These are phyloP conservation scores for Eremophila alpestris DNA, from an alignment of 2,797 vertebrate genomes.

Conservation along the genomic window DNA sequence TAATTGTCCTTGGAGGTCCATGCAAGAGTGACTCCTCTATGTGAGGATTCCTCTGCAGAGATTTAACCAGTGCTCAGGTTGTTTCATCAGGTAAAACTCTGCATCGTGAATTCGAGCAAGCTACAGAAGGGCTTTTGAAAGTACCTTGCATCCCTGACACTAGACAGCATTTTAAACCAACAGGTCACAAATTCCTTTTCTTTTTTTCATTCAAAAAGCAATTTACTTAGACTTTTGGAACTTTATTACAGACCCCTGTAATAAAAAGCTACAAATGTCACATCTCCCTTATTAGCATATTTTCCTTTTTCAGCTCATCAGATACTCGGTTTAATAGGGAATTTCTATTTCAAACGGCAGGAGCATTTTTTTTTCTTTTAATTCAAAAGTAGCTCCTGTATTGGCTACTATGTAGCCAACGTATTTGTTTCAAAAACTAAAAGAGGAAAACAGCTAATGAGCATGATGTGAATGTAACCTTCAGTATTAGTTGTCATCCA, in stretches of 20 bases:
- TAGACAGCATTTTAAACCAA: neutral
- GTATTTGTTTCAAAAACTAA: neutral
- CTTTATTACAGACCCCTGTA: neutral
- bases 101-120: slow-evolving; percentile 51
- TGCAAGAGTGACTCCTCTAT: neutral
- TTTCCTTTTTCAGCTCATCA: neutral
- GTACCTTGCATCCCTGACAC: neutral
- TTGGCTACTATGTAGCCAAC: neutral
- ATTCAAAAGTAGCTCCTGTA: neutral
- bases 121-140: neutral
- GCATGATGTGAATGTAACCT: neutral
- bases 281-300: neutral
- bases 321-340: neutral
- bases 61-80: neutral
- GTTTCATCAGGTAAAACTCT: slow-evolving; percentile 40
- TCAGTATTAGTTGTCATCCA: neutral
- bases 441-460: slow-evolving; percentile 17
- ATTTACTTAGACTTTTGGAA: neutral
- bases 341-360: neutral
- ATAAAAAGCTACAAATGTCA: neutral
- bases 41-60: slow-evolving; percentile 12
- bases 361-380: neutral
- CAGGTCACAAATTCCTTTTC: neutral
- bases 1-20: neutral
- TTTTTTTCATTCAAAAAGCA: neutral